Percentiles rank a stretch among this genome's conserved stretches.
Evolutionary conservation across 2,797 vertebrate species (phyloP).

Genomic region (Galaxias olidus): DNA sequence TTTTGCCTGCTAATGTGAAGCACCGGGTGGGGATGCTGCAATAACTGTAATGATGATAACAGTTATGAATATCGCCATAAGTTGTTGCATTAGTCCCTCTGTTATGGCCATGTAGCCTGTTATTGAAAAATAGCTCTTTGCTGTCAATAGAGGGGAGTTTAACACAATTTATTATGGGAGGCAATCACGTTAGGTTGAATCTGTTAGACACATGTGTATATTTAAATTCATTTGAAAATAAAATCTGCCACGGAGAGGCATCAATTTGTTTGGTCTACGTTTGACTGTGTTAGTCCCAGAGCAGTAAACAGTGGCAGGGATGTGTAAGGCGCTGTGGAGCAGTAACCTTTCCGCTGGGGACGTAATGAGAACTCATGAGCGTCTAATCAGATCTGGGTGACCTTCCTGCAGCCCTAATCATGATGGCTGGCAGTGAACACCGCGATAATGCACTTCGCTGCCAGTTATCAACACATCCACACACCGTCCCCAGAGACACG

Average conservation of each 20-base stretch:
- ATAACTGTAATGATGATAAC: conserved; percentile 61
- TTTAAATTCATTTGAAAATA: neutral
- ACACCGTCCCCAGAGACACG: conserved; percentile 52
- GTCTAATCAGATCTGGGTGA: conserved; percentile 75
- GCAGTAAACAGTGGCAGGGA: conserved; percentile 44
- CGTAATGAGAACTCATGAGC: conserved; percentile 71
- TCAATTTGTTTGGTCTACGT: neutral
- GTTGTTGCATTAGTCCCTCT: conserved; percentile 44
- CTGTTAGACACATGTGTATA: conserved; percentile 28
- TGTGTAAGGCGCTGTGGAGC: conserved; percentile 42
- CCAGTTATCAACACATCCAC: conserved; percentile 70
- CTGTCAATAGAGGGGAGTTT: conserved; percentile 59
- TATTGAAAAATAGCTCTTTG: conserved; percentile 52
- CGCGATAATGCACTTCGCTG: conserved; percentile 76
- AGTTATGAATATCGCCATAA: conserved; percentile 66
- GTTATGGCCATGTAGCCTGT: conserved; percentile 45
- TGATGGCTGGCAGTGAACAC: conserved; percentile 72
- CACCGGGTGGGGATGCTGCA: conserved; percentile 53
- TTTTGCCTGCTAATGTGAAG: conserved; percentile 53
- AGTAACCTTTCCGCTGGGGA: conserved; percentile 57
- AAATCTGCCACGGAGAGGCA: neutral
- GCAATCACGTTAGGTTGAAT: conserved; percentile 29
- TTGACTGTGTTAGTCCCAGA: conserved; percentile 8
- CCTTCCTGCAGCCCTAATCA: conserved; percentile 71
- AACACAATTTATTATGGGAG: conserved; percentile 42